Evolutionary conservation across 2,113 vertebrate genomes (phyloP).

Genomic region (Amphiprion ocellaris): DNA sequence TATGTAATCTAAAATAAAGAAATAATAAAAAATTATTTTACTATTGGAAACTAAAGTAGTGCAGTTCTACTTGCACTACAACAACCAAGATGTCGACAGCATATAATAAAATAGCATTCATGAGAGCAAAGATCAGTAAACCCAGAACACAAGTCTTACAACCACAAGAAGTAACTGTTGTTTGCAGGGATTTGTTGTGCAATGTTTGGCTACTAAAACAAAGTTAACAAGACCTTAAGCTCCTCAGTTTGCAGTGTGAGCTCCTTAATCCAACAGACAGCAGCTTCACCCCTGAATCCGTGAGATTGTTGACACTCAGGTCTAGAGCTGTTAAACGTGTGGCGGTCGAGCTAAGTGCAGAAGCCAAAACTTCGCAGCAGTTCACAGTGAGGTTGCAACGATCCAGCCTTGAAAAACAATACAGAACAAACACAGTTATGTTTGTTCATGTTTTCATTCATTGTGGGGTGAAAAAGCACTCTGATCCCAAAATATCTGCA

Average conservation of each 20-base stretch:
- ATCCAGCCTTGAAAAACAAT: slow-evolving; percentile 36
- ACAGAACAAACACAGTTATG: neutral
- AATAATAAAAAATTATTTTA: neutral
- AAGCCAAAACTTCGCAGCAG: slow-evolving; percentile 42
- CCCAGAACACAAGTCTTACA: neutral
- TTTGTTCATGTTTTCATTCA: too few relatives aligned
- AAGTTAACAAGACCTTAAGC: slow-evolving; percentile 30
- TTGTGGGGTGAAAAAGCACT: too few relatives aligned
- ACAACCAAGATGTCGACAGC: neutral
- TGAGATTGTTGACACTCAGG: slow-evolving; percentile 48
- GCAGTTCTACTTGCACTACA: too few relatives aligned
- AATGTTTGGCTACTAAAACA: neutral
- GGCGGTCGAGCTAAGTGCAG: slow-evolving; percentile 14
- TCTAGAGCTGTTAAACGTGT: slow-evolving; percentile 43
- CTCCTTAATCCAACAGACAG: slow-evolving; percentile 21
- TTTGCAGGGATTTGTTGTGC: neutral
- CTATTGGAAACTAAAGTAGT: too few relatives aligned
- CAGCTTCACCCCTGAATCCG: slow-evolving; percentile 24
- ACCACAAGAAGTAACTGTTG: neutral
- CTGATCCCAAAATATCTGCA: neutral
- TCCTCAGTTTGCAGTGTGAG: slow-evolving; percentile 43
- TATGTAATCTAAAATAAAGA: slow-evolving; percentile 25
- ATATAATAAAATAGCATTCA: neutral
- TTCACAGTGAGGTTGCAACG: slow-evolving; percentile 45
- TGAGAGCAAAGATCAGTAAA: neutral